Conservation (phyloP, 2,113 vertebrate species). For the Brienomyrus longianalis region DNA sequence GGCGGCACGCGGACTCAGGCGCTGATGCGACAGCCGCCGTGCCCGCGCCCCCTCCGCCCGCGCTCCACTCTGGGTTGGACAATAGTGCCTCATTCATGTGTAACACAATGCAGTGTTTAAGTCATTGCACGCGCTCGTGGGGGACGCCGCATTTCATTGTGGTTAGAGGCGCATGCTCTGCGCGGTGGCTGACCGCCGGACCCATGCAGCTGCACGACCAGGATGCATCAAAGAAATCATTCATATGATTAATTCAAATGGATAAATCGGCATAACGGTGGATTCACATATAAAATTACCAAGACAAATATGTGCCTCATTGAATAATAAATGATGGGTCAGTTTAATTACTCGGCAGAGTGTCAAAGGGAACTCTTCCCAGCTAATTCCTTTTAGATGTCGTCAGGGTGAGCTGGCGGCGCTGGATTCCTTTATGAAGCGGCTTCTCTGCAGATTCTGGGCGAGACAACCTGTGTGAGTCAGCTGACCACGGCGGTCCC, state of each 20-base stretch:
- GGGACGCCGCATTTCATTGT: conserved; percentile 81
- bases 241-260: conserved; percentile 76
- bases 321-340: conserved; percentile 58
- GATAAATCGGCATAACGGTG: conserved; percentile 60
- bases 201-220: conserved; percentile 76
- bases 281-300: conserved; percentile 60
- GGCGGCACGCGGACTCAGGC: no score
- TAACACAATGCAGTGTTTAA: conserved; percentile 92
- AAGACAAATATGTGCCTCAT: conserved; percentile 68
- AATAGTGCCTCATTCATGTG: conserved; percentile 86
- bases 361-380: conserved; percentile 48
- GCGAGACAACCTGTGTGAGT: background rate
- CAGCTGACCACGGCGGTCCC: background rate
- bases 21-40: no score
- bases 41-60: no score
- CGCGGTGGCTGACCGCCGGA: conserved; percentile 65
- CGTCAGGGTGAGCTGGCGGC: conserved; percentile 37
- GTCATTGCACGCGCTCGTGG: conserved; percentile 75
- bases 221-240: conserved; percentile 60
- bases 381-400: conserved; percentile 51
- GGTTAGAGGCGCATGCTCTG: conserved; percentile 80
- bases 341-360: conserved; percentile 65
- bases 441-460: background rate
- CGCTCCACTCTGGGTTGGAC: conserved; percentile 54
- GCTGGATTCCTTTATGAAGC: conserved; percentile 4